These are phyloP conservation scores for Onchidella celtica DNA, from an alignment of 2,888 invertebrate genomes.

Conservation along the genomic window DNA sequence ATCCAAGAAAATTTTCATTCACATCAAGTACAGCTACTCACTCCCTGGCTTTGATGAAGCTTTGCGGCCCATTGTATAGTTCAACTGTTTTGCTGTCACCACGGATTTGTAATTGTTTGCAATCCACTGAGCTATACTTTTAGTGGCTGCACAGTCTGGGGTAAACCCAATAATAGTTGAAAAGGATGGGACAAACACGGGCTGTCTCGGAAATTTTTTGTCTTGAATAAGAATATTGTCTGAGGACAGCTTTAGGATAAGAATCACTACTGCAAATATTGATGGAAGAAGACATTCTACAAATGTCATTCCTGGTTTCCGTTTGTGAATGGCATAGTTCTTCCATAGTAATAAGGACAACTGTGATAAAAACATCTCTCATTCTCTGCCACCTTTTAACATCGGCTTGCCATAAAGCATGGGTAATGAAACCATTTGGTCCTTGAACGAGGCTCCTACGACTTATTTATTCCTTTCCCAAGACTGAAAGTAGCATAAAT, in stretches of 20 bases:
- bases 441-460: too few relatives aligned
- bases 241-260: slow-evolving; percentile 11
- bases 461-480: too few relatives aligned
- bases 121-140: slow-evolving; percentile 14
- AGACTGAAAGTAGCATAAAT: too few relatives aligned
- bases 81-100: neutral
- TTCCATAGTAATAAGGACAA: slow-evolving; percentile 38
- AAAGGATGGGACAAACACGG: neutral
- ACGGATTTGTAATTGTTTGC: neutral
- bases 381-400: too few relatives aligned
- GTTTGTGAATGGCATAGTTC: slow-evolving; percentile 30
- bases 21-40: too few relatives aligned
- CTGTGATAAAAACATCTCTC: slow-evolving; percentile 37
- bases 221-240: neutral
- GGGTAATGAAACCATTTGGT: too few relatives aligned
- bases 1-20: too few relatives aligned
- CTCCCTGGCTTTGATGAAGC: too few relatives aligned
- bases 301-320: slow-evolving; percentile 14
- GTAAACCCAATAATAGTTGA: slow-evolving; percentile 21
- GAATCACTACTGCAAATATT: slow-evolving; percentile 25
- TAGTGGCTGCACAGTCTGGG: slow-evolving; percentile 2
- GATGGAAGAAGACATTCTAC: slow-evolving; percentile 36
- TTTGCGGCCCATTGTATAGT: too few relatives aligned
- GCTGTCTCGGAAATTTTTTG: neutral
- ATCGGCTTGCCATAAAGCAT: too few relatives aligned